phyloP scores from a whole-genome alignment of 2,113 vertebrate species.

The Nannospalax galili region DNA sequence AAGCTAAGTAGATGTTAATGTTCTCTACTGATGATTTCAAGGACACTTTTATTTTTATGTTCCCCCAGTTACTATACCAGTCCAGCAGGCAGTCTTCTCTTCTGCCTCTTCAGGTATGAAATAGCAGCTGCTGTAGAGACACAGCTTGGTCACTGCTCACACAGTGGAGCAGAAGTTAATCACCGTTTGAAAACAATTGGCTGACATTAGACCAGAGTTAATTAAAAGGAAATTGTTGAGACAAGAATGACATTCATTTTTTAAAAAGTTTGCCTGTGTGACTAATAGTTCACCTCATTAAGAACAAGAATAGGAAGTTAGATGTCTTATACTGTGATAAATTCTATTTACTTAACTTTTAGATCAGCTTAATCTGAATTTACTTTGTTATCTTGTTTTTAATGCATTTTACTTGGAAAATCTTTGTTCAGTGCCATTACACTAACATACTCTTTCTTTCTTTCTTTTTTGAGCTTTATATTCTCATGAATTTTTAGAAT shows the following conservation, averaged over 20 bases:
- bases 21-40: constrained; percentile 71
- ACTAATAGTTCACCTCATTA: constrained; percentile 59
- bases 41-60: constrained; percentile 71
- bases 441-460: not conserved
- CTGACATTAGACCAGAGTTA: constrained; percentile 69
- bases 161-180: constrained; percentile 71
- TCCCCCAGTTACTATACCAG: constrained; percentile 10
- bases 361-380: constrained; percentile 62
- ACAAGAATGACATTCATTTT: constrained; percentile 65
- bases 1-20: constrained; percentile 61
- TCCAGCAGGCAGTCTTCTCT: constrained; percentile 34
- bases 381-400: constrained; percentile 58
- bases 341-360: constrained; percentile 65
- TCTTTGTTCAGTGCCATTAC: constrained; percentile 58
- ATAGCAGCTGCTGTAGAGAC: constrained; percentile 64
- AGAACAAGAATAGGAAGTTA: constrained; percentile 50
- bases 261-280: constrained; percentile 64
- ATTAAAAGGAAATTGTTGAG: constrained; percentile 77
- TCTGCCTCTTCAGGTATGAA: constrained; percentile 74
- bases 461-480: not conserved
- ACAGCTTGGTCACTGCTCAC: constrained; percentile 62
- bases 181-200: constrained; percentile 68
- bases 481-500: constrained; percentile 54
- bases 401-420: constrained; percentile 50
- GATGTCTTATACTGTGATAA: constrained; percentile 59